Base-by-base conservation (phyloP, 2,888 invertebrate genomes). In the Dolichomitus sp. region DNA sequence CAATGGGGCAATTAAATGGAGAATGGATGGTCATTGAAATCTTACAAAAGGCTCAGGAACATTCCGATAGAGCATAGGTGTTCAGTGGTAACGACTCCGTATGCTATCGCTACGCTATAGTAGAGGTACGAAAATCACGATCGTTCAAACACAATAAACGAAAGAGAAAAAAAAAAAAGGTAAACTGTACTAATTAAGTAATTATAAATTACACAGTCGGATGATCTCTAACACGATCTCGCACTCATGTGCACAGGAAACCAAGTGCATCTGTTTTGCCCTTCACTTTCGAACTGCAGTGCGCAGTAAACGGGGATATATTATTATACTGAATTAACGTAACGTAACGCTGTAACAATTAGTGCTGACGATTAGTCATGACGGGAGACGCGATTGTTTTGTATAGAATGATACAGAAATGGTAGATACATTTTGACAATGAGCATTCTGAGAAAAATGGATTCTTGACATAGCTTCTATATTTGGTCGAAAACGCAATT, bases 201-300 rank as follows among this genome's bases (percentile, higher is more conserved):
- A 82, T 82, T 79, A 75, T 68, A 37, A 75, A 70, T 70, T 78
- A 74, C 65, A 59, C 27, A 74, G 73, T 70, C 65, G 19, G 33
- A 5, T 23, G 33, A 74, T 78, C 74, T 65, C 63, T 9, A 63
- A 48, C 57, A 30, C 69, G 50, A 69, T 81, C 69, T 54, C 48
- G 66, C 50, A 52, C 23, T 14, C 42, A 42, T 57, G 19, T 40
- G 57, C 45, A 57, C 42, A 17, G 14, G 40, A 65, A 74, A 59
- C 33, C 2, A 1, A 17, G 61, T 33, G 54, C 11, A 48, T 65
- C 63, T n/a, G 30, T 33, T 57, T 73, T 57, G 37, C 63, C 19
- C 54, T 69, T 33, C 68, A 63, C 57, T 81, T 37, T 68, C 14
- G 4, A 48, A 42, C 27, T 27, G 40, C 33, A 27, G 30, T 23